These are phyloP conservation scores for Phrynocephalus guinanensis DNA, from an alignment of 2,797 vertebrate species.

Conservation along the genomic window DNA sequence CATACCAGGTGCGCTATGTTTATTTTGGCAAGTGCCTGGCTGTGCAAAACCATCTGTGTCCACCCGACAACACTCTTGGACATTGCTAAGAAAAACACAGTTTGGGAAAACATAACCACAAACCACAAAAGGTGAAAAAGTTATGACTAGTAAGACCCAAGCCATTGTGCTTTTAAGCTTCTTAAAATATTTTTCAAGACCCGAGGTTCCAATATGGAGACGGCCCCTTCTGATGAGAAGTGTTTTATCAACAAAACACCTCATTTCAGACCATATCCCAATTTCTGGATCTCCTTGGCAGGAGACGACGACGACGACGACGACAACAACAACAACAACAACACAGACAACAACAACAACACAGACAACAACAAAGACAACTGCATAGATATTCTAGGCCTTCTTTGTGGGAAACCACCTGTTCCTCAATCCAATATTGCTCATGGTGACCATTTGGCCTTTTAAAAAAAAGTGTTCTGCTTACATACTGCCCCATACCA, in stretches of 20 bases:
- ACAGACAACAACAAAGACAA: neutral
- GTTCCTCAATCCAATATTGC: neutral
- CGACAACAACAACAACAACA: neutral
- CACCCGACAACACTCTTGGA: neutral
- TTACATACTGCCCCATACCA: no score
- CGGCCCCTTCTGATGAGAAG: neutral
- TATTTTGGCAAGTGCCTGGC: neutral
- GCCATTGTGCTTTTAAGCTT: neutral
- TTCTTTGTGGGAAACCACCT: neutral
- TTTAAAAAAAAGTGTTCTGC: neutral
- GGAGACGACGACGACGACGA: neutral
- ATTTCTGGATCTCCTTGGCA: no score
- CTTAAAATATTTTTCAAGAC: neutral
- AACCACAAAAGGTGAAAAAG: neutral
- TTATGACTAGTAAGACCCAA: neutral
- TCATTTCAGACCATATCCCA: neutral
- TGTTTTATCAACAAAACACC: neutral
- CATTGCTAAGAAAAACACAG: neutral
- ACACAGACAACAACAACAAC: neutral
- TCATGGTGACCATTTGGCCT: fast-evolving
- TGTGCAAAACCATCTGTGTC: neutral
- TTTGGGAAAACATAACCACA: neutral
- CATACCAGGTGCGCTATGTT: neutral
- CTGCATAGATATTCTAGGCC: neutral
- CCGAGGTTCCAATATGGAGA: neutral